Evolutionary conservation across 2,888 invertebrate genomes (phyloP).

Genomic region (Apamea sordens): DNA sequence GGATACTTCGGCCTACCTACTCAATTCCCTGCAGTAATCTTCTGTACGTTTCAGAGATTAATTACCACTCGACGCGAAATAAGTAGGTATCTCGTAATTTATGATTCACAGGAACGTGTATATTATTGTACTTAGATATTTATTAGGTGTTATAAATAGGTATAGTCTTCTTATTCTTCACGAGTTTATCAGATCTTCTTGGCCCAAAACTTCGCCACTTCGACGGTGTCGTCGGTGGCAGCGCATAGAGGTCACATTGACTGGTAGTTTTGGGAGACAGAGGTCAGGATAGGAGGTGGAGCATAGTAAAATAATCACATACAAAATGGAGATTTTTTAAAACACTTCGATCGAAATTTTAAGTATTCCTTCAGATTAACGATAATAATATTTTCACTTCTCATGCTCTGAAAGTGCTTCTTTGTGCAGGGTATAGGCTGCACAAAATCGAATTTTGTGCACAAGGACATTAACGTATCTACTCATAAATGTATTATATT

Average conservation of each 20-base stretch:
- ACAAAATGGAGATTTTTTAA: neutral
- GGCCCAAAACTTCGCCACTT: neutral
- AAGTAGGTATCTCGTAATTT: slow-evolving; percentile 54
- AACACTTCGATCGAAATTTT: neutral
- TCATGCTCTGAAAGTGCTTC: too few relatives aligned
- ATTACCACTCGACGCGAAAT: slow-evolving; percentile 55
- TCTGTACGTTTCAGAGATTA: slow-evolving; percentile 60
- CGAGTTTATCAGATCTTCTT: too few relatives aligned
- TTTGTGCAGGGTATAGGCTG: too few relatives aligned
- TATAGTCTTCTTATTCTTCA: neutral
- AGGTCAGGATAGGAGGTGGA: neutral
- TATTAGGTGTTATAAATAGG: slow-evolving; percentile 1
- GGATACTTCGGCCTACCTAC: slow-evolving; percentile 47
- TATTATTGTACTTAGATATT: slow-evolving; percentile 24
- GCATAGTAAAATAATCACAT: neutral
- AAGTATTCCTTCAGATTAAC: neutral
- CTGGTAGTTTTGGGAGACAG: neutral
- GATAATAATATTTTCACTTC: slow-evolving; percentile 3
- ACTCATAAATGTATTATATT: too few relatives aligned
- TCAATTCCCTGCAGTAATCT: slow-evolving; percentile 64
- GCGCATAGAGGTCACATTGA: neutral
- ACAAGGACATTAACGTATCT: too few relatives aligned
- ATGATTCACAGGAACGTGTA: slow-evolving; percentile 41
- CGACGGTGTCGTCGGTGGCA: neutral
- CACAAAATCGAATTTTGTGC: too few relatives aligned